Conservation (phyloP, 2,797 vertebrate genomes). For the Erpetoichthys calabaricus region DNA sequence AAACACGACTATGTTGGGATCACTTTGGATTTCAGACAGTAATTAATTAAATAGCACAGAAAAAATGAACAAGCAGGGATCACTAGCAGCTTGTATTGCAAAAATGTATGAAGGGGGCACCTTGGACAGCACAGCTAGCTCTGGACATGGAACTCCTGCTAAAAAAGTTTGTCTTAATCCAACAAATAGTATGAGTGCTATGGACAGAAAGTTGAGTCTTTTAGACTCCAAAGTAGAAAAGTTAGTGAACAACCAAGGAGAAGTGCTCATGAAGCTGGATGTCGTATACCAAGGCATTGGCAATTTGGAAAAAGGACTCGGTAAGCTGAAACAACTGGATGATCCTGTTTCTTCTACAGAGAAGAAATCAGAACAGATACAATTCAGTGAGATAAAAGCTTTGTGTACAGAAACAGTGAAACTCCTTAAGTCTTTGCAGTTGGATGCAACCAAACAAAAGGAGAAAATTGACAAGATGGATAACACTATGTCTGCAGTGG, state of each 20-base stretch:
- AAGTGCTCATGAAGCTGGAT: constrained; percentile 52
- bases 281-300: constrained; percentile 40
- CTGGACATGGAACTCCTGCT: constrained; percentile 14
- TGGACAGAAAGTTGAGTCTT: constrained; percentile 54
- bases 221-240: constrained; percentile 61
- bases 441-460: constrained; percentile 46
- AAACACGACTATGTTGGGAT: too few relatives aligned
- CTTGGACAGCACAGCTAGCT: constrained; percentile 25
- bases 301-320: constrained; percentile 42
- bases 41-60: background rate
- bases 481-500: constrained; percentile 48
- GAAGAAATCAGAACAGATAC: constrained; percentile 4
- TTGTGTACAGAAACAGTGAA: constrained; percentile 50
- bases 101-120: constrained; percentile 52
- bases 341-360: constrained; percentile 8
- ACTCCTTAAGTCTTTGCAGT: constrained; percentile 41
- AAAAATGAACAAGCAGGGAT: constrained; percentile 33
- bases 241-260: constrained; percentile 49
- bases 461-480: constrained; percentile 58
- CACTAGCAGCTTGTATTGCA: constrained; percentile 30
- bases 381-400: constrained; percentile 22
- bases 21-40: too few relatives aligned
- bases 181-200: constrained; percentile 30
- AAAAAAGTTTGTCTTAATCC: constrained; percentile 22
- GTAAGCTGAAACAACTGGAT: constrained; percentile 20